phyloP scores from a whole-genome alignment of 2,797 vertebrate species.

The Gymnoscopelus microlampas region DNA sequence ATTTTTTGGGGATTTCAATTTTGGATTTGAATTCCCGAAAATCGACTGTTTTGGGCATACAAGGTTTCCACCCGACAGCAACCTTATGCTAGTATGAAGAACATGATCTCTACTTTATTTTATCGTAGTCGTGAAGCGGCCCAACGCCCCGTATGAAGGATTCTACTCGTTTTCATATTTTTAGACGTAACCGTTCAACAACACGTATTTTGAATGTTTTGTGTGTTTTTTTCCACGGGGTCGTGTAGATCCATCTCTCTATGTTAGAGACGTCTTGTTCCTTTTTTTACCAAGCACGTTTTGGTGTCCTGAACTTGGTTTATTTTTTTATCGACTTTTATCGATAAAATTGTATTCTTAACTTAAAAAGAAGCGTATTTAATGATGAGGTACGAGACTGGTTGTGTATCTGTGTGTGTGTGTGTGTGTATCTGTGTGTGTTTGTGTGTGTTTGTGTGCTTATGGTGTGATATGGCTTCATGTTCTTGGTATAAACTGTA shows the following conservation, averaged over 20 bases:
- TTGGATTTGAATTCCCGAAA: too few species aligned
- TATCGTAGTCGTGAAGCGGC: slow-evolving; percentile 12
- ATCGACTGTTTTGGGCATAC: too few species aligned
- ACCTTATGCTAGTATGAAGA: not conserved
- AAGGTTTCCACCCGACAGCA: too few species aligned
- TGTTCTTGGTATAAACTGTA: too few species aligned
- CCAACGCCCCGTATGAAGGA: slow-evolving; percentile 30
- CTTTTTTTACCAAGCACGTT: slow-evolving; percentile 60
- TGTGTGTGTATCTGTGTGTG: too few species aligned
- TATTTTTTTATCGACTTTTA: slow-evolving; percentile 16
- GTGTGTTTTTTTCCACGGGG: slow-evolving; percentile 33
- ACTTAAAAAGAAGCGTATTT: slow-evolving; percentile 26
- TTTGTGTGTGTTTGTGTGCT: too few species aligned
- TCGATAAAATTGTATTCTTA: slow-evolving; percentile 17
- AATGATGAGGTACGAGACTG: slow-evolving; percentile 5
- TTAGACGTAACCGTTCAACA: slow-evolving; percentile 7
- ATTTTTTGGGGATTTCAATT: too few species aligned
- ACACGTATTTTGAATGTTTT: slow-evolving; percentile 45
- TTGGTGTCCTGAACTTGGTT: slow-evolving; percentile 58
- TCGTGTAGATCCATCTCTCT: slow-evolving; percentile 71
- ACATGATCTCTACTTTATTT: slow-evolving; percentile 35
- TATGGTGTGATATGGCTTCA: too few species aligned
- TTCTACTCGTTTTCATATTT: slow-evolving; percentile 48
- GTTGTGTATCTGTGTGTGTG: too few species aligned
- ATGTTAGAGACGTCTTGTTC: slow-evolving; percentile 70